phyloP scores from a whole-genome alignment of 2,113 vertebrate genomes.

The Leptobrachium leishanense region DNA sequence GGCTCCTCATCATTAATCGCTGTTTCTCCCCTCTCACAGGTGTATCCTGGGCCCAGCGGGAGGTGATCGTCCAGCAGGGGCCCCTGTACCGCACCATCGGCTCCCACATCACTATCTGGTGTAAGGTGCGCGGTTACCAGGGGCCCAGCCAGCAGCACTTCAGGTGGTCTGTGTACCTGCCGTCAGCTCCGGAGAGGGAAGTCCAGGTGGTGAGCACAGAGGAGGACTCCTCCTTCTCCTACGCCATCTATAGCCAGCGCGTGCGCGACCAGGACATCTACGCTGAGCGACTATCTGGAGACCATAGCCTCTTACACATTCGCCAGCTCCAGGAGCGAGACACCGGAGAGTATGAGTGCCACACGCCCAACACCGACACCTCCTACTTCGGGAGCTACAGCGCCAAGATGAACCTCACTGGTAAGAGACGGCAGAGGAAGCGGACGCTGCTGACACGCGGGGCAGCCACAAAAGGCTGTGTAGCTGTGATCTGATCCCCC shows the following conservation, averaged over 20 bases:
- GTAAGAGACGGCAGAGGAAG: slow-evolving; percentile 58
- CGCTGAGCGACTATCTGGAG: slow-evolving; percentile 56
- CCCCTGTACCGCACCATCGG: slow-evolving; percentile 74
- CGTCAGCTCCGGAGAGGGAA: accelerated
- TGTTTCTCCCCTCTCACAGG: slow-evolving; percentile 54
- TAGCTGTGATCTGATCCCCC: too few species aligned
- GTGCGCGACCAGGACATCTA: slow-evolving; percentile 54
- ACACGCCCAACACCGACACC: slow-evolving; percentile 62
- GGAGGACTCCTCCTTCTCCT: slow-evolving; percentile 24
- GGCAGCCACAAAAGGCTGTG: too few species aligned
- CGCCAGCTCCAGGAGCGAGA: slow-evolving; percentile 59
- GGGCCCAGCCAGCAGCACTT: slow-evolving; percentile 60
- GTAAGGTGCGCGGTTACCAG: slow-evolving; percentile 73
- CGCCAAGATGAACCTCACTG: slow-evolving; percentile 65
- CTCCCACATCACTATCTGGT: slow-evolving; percentile 72
- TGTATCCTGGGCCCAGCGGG: slow-evolving; percentile 56
- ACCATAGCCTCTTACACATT: slow-evolving; percentile 69
- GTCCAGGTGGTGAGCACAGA: slow-evolving; percentile 71
- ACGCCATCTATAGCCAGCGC: slow-evolving; percentile 26
- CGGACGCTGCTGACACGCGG: too few species aligned
- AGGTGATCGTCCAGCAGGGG: slow-evolving; percentile 68
- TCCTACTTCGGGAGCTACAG: slow-evolving; percentile 72
- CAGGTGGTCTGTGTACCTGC: slow-evolving; percentile 63
- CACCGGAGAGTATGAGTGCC: slow-evolving; percentile 79
- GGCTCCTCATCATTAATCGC: not conserved